A percentile compares a stretch with the other conserved stretches of the same genome.
Conservation (phyloP, 2,888 invertebrate genomes). For the Parthenolecanium corni region DNA sequence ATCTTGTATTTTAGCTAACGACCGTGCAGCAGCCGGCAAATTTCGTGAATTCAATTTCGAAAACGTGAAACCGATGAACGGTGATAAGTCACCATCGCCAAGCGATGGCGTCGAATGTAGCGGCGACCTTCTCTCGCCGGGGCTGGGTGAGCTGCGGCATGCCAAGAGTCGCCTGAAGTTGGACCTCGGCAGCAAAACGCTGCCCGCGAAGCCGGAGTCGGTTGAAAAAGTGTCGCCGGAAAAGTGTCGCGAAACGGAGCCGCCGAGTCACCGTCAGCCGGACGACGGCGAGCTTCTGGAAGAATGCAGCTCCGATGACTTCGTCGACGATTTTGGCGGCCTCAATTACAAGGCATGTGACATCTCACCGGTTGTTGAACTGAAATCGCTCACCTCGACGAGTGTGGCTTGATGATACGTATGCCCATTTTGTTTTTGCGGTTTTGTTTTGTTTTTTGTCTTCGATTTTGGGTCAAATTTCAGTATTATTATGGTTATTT, state of each 20-base stretch:
- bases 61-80: conserved; percentile 24
- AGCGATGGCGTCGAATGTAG: conserved; percentile 6
- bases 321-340: conserved; percentile 2
- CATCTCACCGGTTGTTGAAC: conserved; percentile 18
- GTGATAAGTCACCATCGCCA: conserved; percentile 12
- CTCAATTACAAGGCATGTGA: conserved; percentile 19
- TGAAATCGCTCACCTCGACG: conserved; percentile 15
- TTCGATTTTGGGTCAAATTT: background rate
- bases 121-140: conserved; percentile 31
- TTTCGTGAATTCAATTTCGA: conserved; percentile 25
- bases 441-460: background rate
- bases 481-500: too few species aligned
- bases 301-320: background rate
- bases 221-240: background rate
- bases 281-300: background rate
- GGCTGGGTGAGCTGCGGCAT: conserved; percentile 57
- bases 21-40: conserved; percentile 12
- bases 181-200: conserved; percentile 41
- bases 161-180: conserved; percentile 59
- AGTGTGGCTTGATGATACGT: conserved; percentile 10
- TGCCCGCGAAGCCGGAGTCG: background rate
- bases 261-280: background rate
- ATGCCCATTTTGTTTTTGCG: too few species aligned
- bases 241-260: background rate
- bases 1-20: background rate